These are phyloP conservation scores for Polyommatus iphigenia DNA, from an alignment of 2,888 invertebrate species.

Conservation along the genomic window DNA sequence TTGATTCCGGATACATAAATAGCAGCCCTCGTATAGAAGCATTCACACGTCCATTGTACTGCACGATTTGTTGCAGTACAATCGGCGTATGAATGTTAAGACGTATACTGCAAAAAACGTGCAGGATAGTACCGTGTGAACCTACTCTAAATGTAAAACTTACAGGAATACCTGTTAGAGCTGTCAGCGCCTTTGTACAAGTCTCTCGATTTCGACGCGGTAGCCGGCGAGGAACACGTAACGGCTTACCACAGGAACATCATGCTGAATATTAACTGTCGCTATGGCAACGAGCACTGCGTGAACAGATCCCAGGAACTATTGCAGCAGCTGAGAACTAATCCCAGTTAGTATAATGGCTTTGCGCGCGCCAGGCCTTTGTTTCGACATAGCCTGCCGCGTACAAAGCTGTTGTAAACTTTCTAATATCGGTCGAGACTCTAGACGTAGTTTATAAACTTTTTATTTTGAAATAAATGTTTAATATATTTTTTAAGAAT, in stretches of 20 bases:
- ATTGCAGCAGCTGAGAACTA: constrained; percentile 56
- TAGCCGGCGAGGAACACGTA: constrained; percentile 58
- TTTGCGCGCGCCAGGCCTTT: background rate
- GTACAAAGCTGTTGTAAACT: background rate
- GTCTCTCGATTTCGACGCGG: constrained; percentile 58
- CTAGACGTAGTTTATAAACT: too few species aligned
- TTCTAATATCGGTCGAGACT: background rate
- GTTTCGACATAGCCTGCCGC: background rate
- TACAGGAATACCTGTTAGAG: constrained; percentile 56
- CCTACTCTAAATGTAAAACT: constrained; percentile 15
- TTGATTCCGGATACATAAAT: too few species aligned
- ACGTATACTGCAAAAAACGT: too few species aligned
- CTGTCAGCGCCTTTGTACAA: constrained; percentile 62
- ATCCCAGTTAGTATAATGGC: constrained; percentile 61
- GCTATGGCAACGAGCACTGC: constrained; percentile 60
- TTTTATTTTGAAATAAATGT: background rate
- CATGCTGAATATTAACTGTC: constrained; percentile 63
- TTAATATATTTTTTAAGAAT: too few species aligned
- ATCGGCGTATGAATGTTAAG: too few species aligned
- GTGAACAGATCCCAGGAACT: constrained; percentile 54
- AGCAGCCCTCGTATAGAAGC: too few species aligned
- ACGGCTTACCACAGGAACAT: constrained; percentile 68
- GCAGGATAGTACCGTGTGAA: too few species aligned
- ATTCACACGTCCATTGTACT: too few species aligned
- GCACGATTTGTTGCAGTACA: too few species aligned